phyloP scores from a whole-genome alignment of 2,888 invertebrate genomes.

The Elegia similella region DNA sequence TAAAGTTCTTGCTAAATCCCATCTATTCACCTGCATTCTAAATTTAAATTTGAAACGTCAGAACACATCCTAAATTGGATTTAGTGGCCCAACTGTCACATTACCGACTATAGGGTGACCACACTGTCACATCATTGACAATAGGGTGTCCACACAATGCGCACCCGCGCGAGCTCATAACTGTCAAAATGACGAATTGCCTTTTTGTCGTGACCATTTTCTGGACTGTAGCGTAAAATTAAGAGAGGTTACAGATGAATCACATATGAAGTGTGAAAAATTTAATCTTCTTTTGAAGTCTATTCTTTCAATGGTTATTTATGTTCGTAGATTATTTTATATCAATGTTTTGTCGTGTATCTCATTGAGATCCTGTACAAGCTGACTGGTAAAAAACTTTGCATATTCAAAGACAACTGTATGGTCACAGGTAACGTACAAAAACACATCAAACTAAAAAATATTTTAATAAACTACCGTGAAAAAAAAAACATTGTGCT shows the following conservation, averaged over 20 bases:
- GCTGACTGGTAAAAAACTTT: no score
- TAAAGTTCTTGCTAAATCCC: no score
- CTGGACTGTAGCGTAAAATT: neutral
- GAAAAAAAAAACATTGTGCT: no score
- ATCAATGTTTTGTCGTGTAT: no score
- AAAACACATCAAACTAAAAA: no score
- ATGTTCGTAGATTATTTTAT: no score
- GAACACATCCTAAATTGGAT: slow-evolving; percentile 1
- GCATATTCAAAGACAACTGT: no score
- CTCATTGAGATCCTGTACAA: no score
- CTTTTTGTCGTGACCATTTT: slow-evolving; percentile 11
- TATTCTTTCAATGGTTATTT: no score
- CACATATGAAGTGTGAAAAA: neutral
- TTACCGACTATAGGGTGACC: slow-evolving; percentile 1
- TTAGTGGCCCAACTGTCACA: slow-evolving; percentile 9
- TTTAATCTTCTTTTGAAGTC: no score
- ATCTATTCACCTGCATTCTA: neutral
- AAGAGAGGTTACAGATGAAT: neutral
- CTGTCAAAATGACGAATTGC: slow-evolving; percentile 24
- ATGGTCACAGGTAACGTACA: no score
- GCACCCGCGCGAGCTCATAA: slow-evolving; percentile 14
- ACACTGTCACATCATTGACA: slow-evolving; percentile 10
- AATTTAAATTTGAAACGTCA: neutral
- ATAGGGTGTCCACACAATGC: slow-evolving; percentile 5
- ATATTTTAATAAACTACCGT: no score